Percentiles rank a stretch among this genome's conserved stretches.
Evolutionary conservation across 2,797 vertebrate species (phyloP).

Genomic region (Enteromius mattozi): DNA sequence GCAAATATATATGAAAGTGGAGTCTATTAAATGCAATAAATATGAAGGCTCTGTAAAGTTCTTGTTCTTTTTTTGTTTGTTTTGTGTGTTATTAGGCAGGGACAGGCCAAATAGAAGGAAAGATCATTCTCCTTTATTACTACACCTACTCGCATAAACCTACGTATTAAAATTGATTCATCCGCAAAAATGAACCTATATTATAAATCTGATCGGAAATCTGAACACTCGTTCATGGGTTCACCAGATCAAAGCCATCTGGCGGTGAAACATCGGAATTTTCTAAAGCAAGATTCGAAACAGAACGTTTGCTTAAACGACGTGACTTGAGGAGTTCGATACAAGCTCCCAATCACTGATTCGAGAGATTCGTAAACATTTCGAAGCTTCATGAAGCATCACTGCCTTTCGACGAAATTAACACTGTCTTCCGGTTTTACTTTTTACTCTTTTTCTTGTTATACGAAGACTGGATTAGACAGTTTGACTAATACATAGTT

Average conservation of each 20-base stretch:
- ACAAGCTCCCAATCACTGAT: background rate
- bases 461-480: background rate
- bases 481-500: background rate
- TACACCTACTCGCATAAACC: background rate
- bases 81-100: background rate
- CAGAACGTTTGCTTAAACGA: background rate
- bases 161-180: background rate
- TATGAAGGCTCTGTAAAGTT: background rate
- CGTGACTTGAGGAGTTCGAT: background rate
- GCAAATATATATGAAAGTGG: background rate
- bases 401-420: background rate
- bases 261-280: background rate
- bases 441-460: background rate
- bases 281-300: background rate
- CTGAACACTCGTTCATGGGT: background rate
- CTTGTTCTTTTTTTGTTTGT: background rate
- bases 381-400: background rate
- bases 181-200: background rate
- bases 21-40: background rate
- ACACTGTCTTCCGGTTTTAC: background rate
- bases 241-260: background rate
- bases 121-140: background rate
- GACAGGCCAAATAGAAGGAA: background rate
- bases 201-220: background rate
- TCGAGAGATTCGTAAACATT: background rate